These are phyloP conservation scores for Monomorium pharaonis DNA, from an alignment of 1,140 invertebrate species.

Conservation along the genomic window DNA sequence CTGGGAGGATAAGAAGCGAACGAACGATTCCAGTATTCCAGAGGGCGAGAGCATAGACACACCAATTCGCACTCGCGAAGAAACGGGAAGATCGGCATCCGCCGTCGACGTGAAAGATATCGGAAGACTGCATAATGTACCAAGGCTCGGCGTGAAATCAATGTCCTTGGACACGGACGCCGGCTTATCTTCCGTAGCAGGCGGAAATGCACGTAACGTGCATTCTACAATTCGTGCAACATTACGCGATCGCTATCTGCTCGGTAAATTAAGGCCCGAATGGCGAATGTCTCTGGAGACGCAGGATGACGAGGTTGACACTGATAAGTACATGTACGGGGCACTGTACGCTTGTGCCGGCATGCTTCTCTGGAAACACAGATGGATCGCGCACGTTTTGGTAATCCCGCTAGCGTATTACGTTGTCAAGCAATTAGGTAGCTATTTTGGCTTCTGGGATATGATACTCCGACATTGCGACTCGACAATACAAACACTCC, in stretches of 20 bases:
- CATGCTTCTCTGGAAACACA: constrained; percentile 90
- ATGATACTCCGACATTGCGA: constrained; percentile 77
- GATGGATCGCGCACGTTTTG: constrained; percentile 89
- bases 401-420: constrained; percentile 89
- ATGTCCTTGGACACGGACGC: constrained; percentile 76
- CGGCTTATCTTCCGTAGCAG: not conserved
- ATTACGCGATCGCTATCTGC: constrained; percentile 77
- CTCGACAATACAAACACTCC: constrained; percentile 67
- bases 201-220: constrained; percentile 20
- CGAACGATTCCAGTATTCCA: not conserved
- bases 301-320: constrained; percentile 80
- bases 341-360: constrained; percentile 89
- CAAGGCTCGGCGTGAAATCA: constrained; percentile 67
- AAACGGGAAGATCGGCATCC: not conserved
- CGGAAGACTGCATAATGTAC: not conserved
- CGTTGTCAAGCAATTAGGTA: constrained; percentile 86
- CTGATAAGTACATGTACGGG: constrained; percentile 88
- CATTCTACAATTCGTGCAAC: constrained; percentile 53
- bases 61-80: not conserved
- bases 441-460: constrained; percentile 84
- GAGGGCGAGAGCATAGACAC: not conserved
- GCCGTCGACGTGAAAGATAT: not conserved
- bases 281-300: constrained; percentile 85
- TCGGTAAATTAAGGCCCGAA: constrained; percentile 82
- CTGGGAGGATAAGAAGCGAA: constrained; percentile 30